A percentile compares a stretch with the other conserved stretches of the same genome.
These are phyloP conservation scores for Hermaeophaga mercurialis DNA, from an alignment of 2,888 invertebrate species.

Conservation along the genomic window DNA sequence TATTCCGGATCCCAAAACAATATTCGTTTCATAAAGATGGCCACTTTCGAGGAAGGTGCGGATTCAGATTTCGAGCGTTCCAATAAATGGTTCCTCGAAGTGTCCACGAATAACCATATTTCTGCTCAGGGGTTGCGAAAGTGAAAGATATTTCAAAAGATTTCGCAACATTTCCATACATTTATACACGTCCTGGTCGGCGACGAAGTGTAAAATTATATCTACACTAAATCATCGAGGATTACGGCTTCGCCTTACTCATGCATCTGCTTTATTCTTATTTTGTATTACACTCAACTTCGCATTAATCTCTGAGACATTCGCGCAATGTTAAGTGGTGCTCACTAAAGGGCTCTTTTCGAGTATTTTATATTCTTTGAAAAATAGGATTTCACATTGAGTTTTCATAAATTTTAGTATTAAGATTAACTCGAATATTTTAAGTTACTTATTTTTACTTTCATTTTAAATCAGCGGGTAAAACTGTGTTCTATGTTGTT, in stretches of 20 bases:
- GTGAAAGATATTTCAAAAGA: slow-evolving; percentile 48
- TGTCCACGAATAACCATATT: slow-evolving; percentile 39
- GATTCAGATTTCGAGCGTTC: slow-evolving; percentile 18
- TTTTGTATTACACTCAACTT: slow-evolving; percentile 28
- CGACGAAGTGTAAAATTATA: slow-evolving; percentile 42
- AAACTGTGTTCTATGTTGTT: too few species aligned
- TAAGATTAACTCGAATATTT: too few species aligned
- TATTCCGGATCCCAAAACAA: too few species aligned
- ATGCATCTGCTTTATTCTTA: slow-evolving; percentile 25
- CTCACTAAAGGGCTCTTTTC: slow-evolving; percentile 10
- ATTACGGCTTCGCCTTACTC: slow-evolving; percentile 37
- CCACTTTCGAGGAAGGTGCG: slow-evolving; percentile 8
- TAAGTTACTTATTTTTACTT: too few species aligned
- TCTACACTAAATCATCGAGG: slow-evolving; percentile 46
- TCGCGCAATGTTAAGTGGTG: slow-evolving; percentile 17
- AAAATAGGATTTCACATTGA: slow-evolving; percentile 1
- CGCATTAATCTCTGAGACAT: slow-evolving; percentile 24
- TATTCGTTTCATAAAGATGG: background rate
- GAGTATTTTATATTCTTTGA: slow-evolving; percentile 16
- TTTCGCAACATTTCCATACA: slow-evolving; percentile 47
- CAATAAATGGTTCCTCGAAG: slow-evolving; percentile 26
- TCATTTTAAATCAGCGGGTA: too few species aligned
- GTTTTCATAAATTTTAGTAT: too few species aligned
- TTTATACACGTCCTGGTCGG: slow-evolving; percentile 47
- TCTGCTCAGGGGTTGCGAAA: slow-evolving; percentile 35